Evolutionary conservation across 2,888 invertebrate species (phyloP), one percentile per base, ranked within the genome.

Genomic region (Cantharis lateralis): DNA sequence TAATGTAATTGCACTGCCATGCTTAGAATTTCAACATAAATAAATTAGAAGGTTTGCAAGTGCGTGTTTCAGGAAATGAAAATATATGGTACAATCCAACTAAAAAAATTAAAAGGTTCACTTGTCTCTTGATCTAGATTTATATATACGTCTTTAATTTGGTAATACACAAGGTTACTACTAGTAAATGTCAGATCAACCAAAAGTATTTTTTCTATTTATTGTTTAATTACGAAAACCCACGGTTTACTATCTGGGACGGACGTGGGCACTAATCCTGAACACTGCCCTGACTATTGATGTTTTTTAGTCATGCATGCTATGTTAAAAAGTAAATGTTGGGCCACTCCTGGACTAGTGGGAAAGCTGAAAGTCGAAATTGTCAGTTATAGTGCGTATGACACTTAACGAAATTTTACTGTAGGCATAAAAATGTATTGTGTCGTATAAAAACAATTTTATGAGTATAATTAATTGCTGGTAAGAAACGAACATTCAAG

Each of bases 61-160:
- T 62, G 68, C 73, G 69, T 73, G 73, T 28, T 72, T 68, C 61
- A 16, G 68, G 62, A 66, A 72, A 72, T 72, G 69, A 73, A 73
- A 73, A 68, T 15, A 32, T 13, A 15, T 15, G 26, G 75, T 62
- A 66, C 62, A 75, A 68, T 70, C 66, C 61, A 66, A 70, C 70
- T 24, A 16, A 48, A 66, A 20, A 26, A 66, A 75, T 66, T 71
- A 75, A 70, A 74, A 75, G n/a, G 16, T 15, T 69, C 64, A 48
- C 70, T 70, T 74, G 74, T 48, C 48, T 48, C 48, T 48, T 48
- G 48, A 48, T 48, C 48, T 48, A 48, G 48, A 48, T 48, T 48
- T 48, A 48, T 48, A 48, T 48, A n/a, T 48, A 48, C n/a, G 48
- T 48, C 48, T 48, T 48, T 48, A 48, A 48, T 48, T 48, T 48